Evolutionary conservation across 2,113 vertebrate genomes (phyloP).

Genomic region (Verasper variegatus): DNA sequence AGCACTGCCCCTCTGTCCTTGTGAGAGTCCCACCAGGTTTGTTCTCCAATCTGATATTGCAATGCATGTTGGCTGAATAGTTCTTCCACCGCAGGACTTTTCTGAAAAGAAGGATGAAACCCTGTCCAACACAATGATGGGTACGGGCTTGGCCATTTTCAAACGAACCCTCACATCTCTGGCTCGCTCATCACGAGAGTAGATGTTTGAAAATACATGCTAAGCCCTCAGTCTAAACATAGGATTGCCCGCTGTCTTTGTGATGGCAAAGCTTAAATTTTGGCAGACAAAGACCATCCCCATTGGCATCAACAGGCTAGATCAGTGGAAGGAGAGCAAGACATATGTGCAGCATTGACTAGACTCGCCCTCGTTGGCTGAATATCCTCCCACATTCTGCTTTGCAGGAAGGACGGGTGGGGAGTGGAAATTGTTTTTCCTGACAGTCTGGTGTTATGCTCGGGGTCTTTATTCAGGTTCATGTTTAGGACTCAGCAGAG

Average conservation of each 20-base stretch:
- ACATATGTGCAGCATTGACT: conserved; percentile 48
- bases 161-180: conserved; percentile 7
- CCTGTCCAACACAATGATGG: neutral
- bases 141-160: neutral
- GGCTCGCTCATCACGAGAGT: neutral
- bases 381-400: conserved; percentile 27
- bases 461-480: conserved; percentile 42
- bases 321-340: conserved; percentile 46
- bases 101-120: neutral
- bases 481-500: conserved; percentile 37
- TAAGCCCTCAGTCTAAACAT: conserved; percentile 43
- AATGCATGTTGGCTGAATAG: neutral
- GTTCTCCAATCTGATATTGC: neutral
- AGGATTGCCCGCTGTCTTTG: conserved; percentile 32
- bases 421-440: conserved; percentile 42
- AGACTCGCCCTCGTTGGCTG: conserved; percentile 34
- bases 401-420: conserved; percentile 25
- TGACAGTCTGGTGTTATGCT: conserved; percentile 36
- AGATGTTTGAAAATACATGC: conserved; percentile 26
- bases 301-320: conserved; percentile 33
- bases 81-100: neutral
- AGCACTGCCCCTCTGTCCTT: conserved; percentile 14
- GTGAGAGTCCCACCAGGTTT: neutral
- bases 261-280: conserved; percentile 40
- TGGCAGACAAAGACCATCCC: conserved; percentile 41